Evolutionary conservation across 2,888 invertebrate species (phyloP).

Genomic region (Muschampia plurimacula): DNA sequence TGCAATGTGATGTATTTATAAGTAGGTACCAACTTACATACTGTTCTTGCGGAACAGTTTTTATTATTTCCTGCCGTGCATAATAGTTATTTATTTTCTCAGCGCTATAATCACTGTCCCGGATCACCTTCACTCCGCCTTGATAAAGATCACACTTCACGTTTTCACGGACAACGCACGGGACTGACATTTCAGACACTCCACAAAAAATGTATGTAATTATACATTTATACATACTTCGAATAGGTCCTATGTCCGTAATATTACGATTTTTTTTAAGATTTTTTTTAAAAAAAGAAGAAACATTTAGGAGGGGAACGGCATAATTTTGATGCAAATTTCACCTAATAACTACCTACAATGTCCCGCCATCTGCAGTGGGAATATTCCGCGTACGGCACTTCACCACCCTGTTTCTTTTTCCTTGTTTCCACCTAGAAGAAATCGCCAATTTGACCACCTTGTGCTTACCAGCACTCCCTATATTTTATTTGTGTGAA

Average conservation of each 20-base stretch:
- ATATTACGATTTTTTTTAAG: not conserved
- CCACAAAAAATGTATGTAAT: slow-evolving; percentile 5
- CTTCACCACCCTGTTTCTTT: no score
- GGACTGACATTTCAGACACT: slow-evolving; percentile 49
- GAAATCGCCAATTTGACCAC: no score
- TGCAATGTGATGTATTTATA: slow-evolving; percentile 5
- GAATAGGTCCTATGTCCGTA: not conserved
- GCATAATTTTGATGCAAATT: not conserved
- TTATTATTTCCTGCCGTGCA: slow-evolving; percentile 30
- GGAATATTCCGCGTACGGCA: no score
- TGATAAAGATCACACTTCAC: slow-evolving; percentile 50
- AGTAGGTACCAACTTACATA: no score
- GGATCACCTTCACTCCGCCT: slow-evolving; percentile 46
- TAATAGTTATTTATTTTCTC: slow-evolving; percentile 16
- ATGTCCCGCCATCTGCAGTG: no score
- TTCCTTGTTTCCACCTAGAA: no score
- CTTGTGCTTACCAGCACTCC: no score
- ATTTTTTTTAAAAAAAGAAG: not conserved
- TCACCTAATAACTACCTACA: no score
- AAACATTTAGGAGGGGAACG: not conserved
- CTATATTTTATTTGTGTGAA: no score
- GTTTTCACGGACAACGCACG: slow-evolving; percentile 53
- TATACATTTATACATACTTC: not conserved
- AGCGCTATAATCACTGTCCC: slow-evolving; percentile 41
- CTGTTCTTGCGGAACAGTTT: slow-evolving; percentile 30